Evolutionary conservation across 2,888 invertebrate genomes (phyloP), one percentile per base, ranked within the genome.

Genomic region (Pyrocoelia pectoralis): DNA sequence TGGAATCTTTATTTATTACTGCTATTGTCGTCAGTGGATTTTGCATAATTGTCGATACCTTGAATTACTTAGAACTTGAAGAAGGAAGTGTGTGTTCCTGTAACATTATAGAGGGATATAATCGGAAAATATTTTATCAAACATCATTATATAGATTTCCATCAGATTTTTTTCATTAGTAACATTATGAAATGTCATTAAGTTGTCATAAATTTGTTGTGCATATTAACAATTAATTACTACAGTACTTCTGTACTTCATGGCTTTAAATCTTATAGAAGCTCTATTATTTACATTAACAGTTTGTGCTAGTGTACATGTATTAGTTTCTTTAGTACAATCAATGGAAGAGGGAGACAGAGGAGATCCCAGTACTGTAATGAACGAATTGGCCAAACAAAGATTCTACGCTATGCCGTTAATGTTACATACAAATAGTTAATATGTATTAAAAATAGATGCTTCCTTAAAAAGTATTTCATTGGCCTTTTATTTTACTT

Each of bases 271-370:
- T 46, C 68, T 70, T 28, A 41, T 74, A 24, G 74, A 76, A 68
- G 75, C 75, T 1, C 69, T 75, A 38, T 24, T 76, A n/a, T 54
- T 76, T 18, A 75, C 76, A 13, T 70, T 75, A 49, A 72, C 70
- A 46, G 73, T 76, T 58, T 69, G 75, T 49, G 74, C 73, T 19
- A 72, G 73, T 48, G 74, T 75, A 17, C 74, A 76, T 61, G 61
- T 75, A 48, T 33, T 75, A 29, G 72, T 75, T 17, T 67, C 69
- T n/a, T 18, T 75, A 4, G 62, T 75, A 9, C 65, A 73, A 59
- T 66, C 67, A 2, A 18, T 76, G 33, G 73, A 76, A 49, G 65
- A 67, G 15, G 66, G 69, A 5, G 67, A 72, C 9, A 49, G 68
- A 4, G 54, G 61, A 9, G 70, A 73, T 63, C 70, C 70, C 41